Evolutionary conservation across 2,113 vertebrate genomes (phyloP), one percentile per base, ranked within the genome.

Genomic region (Python bivittatus): DNA sequence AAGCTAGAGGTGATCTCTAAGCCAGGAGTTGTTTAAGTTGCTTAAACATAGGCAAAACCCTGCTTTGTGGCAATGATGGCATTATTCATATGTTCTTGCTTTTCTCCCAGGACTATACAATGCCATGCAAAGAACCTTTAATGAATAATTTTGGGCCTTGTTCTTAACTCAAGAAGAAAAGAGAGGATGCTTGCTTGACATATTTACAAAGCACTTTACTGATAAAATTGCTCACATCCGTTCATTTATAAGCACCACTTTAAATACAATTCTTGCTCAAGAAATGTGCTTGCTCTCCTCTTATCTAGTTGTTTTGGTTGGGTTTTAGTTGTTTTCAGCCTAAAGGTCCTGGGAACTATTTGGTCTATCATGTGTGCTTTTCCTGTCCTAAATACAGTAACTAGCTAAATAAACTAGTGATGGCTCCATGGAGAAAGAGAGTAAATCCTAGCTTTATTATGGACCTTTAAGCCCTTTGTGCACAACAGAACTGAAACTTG

Each of bases 121-220:
- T 48, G 27, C 68, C 54, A 17, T 44, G 53, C 72, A 83, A 23
- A 33, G 44, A 8, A 38, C 5, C 64, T 57, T 56, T 83, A 57
- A 13, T 5, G 22, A 29, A 29, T 57, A 90, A 38, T 17, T 20
- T 33, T 44, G 22, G 33, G 22, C 53, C 44, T 90, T 84, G 54
- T 48, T 84, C 54, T 42, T 53, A 6, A 7, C 27, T 85, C 15
- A 42, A 52, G 42, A 52, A n/a, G 23, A n/a, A 54, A 10, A 56
- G 56, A 57, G 85, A 11, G 38, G 52, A 22, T 52, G 23, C 22
- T 91, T 57, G 42, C 33, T 57, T 79, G 84, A 44, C 38, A 72
- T 64, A 33, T 92, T 87, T 79, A 33, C 60, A 88, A 56, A 88
- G 52, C 61, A 44, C 85, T 68, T 91, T 42, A 17, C 91, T 91